Percentiles rank a stretch among this genome's conserved stretches.
Conservation (phyloP, 1,140 invertebrate genomes). For the Cyclargus thomasi region DNA sequence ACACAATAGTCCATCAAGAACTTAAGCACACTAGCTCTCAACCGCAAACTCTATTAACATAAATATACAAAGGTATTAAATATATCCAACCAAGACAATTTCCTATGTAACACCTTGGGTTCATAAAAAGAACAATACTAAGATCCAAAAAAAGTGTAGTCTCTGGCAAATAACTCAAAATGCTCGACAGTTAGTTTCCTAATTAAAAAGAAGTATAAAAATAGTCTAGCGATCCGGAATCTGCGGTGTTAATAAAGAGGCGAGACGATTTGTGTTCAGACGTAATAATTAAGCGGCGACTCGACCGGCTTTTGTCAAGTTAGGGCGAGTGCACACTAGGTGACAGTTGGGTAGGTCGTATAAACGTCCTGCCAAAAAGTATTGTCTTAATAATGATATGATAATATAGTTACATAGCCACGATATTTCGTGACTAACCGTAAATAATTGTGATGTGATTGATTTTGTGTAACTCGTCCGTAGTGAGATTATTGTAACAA, state of each 20-base stretch:
- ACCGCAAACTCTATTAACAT: background rate
- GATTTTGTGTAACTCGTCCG: no score
- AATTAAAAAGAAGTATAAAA: conserved; percentile 21
- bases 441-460: no score
- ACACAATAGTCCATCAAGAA: background rate
- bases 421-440: no score
- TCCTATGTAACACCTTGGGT: background rate
- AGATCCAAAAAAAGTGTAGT: background rate
- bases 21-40: background rate
- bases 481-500: no score
- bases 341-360: background rate
- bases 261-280: conserved; percentile 29
- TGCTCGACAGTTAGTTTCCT: conserved; percentile 14
- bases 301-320: conserved; percentile 32
- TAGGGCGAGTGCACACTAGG: background rate
- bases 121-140: background rate
- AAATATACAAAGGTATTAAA: background rate
- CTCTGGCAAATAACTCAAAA: conserved; percentile 6
- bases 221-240: conserved; percentile 15
- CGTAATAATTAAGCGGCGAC: conserved; percentile 34
- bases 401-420: no score
- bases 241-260: conserved; percentile 26
- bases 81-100: background rate
- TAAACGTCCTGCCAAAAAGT: no score
- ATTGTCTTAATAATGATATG: no score